These are phyloP conservation scores for Xenentodon cancila DNA, from an alignment of 2,797 vertebrate species.

Conservation along the genomic window DNA sequence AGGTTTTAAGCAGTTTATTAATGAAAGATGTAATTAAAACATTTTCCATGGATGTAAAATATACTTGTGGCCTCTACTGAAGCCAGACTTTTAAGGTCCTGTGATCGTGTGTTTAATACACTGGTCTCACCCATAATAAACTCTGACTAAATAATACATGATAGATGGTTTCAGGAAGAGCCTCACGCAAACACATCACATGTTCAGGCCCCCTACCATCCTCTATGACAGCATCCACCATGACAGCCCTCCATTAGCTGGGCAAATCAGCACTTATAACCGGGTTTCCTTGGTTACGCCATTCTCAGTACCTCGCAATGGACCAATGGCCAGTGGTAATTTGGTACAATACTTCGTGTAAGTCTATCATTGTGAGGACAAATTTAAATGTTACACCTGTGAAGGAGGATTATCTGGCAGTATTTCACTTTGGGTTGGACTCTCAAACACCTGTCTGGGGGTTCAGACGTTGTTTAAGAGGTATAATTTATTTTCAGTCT, in stretches of 20 bases:
- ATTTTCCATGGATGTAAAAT: no score
- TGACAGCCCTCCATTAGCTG: conserved; percentile 36
- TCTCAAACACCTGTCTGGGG: neutral
- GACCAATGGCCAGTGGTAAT: conserved; percentile 20
- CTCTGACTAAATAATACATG: conserved; percentile 39
- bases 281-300: conserved; percentile 66
- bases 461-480: no score
- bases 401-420: neutral
- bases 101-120: neutral
- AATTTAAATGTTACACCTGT: neutral
- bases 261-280: conserved; percentile 46
- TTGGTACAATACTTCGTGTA: conserved; percentile 14
- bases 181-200: conserved; percentile 5
- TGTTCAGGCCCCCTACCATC: neutral
- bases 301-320: conserved; percentile 40
- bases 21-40: no score
- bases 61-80: no score
- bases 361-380: neutral
- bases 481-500: no score
- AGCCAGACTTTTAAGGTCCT: neutral
- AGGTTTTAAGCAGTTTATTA: no score
- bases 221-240: conserved; percentile 3
- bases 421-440: neutral
- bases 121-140: neutral
- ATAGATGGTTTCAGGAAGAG: neutral